These are phyloP conservation scores for Ceratothoa steindachneri DNA, from an alignment of 2,888 invertebrate genomes.

Conservation along the genomic window DNA sequence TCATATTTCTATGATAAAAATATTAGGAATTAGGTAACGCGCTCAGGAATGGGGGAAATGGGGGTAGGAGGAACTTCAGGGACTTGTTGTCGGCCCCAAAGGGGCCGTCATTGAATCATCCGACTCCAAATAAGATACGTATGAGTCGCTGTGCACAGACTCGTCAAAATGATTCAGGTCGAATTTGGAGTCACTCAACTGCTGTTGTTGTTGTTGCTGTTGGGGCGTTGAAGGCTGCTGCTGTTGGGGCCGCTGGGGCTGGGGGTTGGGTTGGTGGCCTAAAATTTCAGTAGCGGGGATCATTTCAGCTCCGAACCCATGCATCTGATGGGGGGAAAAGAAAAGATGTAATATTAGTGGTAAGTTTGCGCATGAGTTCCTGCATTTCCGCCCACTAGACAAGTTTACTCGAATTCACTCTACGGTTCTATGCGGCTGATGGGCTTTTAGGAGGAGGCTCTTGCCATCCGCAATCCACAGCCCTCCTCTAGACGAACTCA, in stretches of 20 bases:
- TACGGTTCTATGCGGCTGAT: no score
- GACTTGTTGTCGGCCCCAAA: constrained; percentile 54
- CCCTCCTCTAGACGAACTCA: no score
- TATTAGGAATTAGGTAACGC: no score
- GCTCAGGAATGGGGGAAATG: no score
- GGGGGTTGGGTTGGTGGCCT: constrained; percentile 11
- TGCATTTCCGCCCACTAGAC: no score
- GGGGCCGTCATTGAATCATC: constrained; percentile 61
- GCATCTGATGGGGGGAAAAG: constrained; percentile 36
- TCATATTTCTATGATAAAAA: no score
- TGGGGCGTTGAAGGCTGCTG: constrained; percentile 14
- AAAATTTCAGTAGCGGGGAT: constrained; percentile 24
- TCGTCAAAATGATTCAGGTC: constrained; percentile 31
- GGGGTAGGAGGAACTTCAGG: no score
- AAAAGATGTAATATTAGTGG: no score
- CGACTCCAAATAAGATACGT: constrained; percentile 87
- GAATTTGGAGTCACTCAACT: constrained; percentile 5
- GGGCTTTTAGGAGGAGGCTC: no score
- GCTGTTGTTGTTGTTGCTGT: constrained; percentile 14
- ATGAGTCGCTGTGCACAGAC: constrained; percentile 62
- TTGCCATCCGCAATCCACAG: no score
- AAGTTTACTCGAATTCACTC: no score
- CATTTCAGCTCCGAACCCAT: constrained; percentile 47
- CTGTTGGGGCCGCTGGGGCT: constrained; percentile 17
- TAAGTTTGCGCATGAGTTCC: no score